Evolutionary conservation across 2,113 vertebrate genomes (phyloP), one percentile per base, ranked within the genome.

Genomic region (Platysteira castanea): DNA sequence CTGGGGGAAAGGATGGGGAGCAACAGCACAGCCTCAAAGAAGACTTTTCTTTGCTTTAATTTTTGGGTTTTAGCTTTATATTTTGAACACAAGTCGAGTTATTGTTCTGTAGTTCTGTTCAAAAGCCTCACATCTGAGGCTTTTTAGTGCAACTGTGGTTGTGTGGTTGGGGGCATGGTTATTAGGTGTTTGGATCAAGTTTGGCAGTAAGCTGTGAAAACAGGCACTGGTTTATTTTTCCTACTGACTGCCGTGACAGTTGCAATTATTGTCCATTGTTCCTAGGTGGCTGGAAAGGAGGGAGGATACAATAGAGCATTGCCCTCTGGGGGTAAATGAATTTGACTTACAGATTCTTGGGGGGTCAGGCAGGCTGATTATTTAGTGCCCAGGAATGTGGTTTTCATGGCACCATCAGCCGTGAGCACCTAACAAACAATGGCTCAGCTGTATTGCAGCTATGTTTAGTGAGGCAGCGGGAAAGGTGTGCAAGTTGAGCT

Each of bases 251-350:
- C 97, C 98, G 91, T 98, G 98, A 99, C 98, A 99, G 98, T 98
- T 98, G 98, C 98, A 98, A 98, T 99, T 98, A 99, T 98, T 98
- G 97, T 98, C 98, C 98, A 99, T 99, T 99, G 99, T 99, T 98
- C 98, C 93, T 96, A 98, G 97, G 96, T 97, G 97, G 96, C 97
- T 97, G 60, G 90, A 96, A 93, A 88, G 92, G 81, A 89, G 91
- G 93, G 94, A 95, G 93, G 95, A 59, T 93, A 97, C 97, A 98
- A 97, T 97, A 91, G 96, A 73, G 82, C 81, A 75, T 84, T 94
- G 95, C 91, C 97, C 98, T 98, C 97, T 96, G 96, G 98, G 98
- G 98, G 98, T 98, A 98, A 99, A 98, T 99, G 98, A 97, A 98
- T 98, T 98, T 98, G 97, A 98, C 97, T 98, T 98, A 97, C 97